Evolutionary conservation across 2,113 vertebrate species (phyloP).

Genomic region (Amia ocellicauda): DNA sequence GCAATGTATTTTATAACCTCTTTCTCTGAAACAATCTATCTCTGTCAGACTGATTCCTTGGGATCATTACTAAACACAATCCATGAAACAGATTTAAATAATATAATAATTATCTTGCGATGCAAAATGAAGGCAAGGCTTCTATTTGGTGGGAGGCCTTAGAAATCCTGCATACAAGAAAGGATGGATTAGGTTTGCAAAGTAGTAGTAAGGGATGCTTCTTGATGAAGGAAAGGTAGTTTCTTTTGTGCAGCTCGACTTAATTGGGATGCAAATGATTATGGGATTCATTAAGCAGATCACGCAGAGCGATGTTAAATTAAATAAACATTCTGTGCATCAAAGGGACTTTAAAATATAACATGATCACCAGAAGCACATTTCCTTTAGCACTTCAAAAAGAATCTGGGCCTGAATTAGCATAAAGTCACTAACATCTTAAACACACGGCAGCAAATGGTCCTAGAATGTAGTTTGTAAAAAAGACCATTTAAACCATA

Average conservation of each 20-base stretch:
- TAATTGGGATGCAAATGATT: neutral
- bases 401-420: neutral
- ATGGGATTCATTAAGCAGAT: neutral
- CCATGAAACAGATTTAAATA: no score
- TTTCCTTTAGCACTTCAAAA: neutral
- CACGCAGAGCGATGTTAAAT: neutral
- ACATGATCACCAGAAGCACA: neutral
- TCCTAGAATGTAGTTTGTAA: neutral
- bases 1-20: no score
- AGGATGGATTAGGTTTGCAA: no score
- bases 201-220: neutral
- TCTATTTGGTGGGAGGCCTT: no score
- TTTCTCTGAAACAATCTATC: no score
- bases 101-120: no score
- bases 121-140: no score
- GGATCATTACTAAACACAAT: no score
- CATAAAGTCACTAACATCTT: neutral
- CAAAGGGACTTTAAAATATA: neutral
- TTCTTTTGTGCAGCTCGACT: neutral
- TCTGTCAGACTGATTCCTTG: no score
- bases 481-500: neutral
- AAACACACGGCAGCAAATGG: neutral
- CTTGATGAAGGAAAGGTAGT: neutral
- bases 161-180: no score
- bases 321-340: slow-evolving; percentile 1